phyloP scores from a whole-genome alignment of 2,888 invertebrate genomes.

The Vandiemenella viatica region DNA sequence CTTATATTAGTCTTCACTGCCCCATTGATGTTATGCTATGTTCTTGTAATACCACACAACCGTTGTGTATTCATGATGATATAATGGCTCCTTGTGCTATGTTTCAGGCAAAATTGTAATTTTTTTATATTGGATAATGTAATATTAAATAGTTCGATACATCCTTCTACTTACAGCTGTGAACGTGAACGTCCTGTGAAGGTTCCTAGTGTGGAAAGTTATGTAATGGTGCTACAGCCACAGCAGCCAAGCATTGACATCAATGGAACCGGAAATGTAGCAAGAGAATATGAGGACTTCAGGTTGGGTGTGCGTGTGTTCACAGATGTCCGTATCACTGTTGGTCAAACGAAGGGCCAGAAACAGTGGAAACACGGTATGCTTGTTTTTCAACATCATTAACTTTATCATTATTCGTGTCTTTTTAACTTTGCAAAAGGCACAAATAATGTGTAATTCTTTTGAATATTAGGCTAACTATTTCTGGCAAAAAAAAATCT shows the following conservation, averaged over 20 bases:
- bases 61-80: too few relatives aligned
- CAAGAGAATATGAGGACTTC: conserved; percentile 75
- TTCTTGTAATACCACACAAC: too few relatives aligned
- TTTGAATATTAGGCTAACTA: too few relatives aligned
- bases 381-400: neutral
- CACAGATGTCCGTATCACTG: conserved; percentile 65
- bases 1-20: too few relatives aligned
- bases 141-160: too few relatives aligned
- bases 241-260: conserved; percentile 72
- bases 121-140: neutral
- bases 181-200: conserved; percentile 57
- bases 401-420: neutral
- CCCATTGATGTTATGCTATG: too few relatives aligned
- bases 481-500: too few relatives aligned
- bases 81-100: too few relatives aligned
- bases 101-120: too few relatives aligned
- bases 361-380: conserved; percentile 24
- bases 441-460: too few relatives aligned
- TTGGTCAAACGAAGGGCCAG: conserved; percentile 27
- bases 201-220: conserved; percentile 64
- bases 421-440: too few relatives aligned
- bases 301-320: conserved; percentile 76
- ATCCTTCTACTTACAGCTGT: conserved; percentile 36
- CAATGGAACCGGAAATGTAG: conserved; percentile 64
- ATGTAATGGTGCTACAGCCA: conserved; percentile 74